These are phyloP conservation scores for Euthynnus affinis DNA, from an alignment of 2,797 vertebrate species.

Conservation along the genomic window DNA sequence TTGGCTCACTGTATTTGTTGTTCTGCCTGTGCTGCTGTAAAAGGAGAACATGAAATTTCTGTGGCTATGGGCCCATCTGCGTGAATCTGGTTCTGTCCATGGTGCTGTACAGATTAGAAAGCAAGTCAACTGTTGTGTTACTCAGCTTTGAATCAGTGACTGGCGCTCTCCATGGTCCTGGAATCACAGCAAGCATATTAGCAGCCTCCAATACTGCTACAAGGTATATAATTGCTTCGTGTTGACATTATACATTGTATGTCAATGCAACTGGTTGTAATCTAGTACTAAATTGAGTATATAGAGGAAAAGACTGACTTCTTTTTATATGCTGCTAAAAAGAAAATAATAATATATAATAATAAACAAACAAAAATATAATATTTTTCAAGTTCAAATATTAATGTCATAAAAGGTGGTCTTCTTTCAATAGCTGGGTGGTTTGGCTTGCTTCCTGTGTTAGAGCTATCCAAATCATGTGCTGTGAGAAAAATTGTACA, in stretches of 20 bases:
- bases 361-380: no score
- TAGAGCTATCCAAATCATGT: slow-evolving; percentile 32
- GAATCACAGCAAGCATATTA: not conserved
- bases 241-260: not conserved
- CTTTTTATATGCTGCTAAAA: not conserved
- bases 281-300: not conserved
- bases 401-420: not conserved
- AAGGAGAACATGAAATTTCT: slow-evolving; percentile 18
- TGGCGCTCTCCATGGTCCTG: slow-evolving; percentile 20
- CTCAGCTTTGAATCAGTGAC: slow-evolving; percentile 9
- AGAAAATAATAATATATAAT: not conserved
- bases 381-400: not conserved
- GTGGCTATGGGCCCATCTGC: slow-evolving; percentile 20
- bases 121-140: not conserved
- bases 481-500: slow-evolving; percentile 20
- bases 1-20: slow-evolving; percentile 4
- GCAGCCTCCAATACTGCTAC: not conserved
- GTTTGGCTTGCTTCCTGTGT: slow-evolving; percentile 21
- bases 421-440: not conserved
- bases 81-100: slow-evolving; percentile 24
- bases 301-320: not conserved
- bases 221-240: slow-evolving; percentile 2
- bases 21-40: slow-evolving; percentile 22
- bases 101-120: slow-evolving; percentile 37
- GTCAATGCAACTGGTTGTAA: not conserved